phyloP scores from a whole-genome alignment of 2,113 vertebrate species.

The Triplophysa rosa region DNA sequence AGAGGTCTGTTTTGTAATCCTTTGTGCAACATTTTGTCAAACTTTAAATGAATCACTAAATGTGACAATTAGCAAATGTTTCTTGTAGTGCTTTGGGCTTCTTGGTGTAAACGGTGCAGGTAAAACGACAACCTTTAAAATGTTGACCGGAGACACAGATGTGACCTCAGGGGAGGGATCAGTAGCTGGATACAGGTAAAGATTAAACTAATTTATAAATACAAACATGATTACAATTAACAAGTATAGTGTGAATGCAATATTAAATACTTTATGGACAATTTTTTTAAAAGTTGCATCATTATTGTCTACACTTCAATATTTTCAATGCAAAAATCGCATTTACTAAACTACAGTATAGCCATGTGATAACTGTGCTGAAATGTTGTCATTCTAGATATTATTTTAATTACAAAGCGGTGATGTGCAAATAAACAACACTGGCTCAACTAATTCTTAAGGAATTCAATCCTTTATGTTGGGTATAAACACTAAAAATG shows the following conservation, averaged over 20 bases:
- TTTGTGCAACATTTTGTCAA: not conserved
- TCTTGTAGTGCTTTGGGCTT: conserved; percentile 89
- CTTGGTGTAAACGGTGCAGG: conserved; percentile 94
- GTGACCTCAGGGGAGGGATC: conserved; percentile 87
- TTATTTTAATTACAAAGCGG: too few species aligned
- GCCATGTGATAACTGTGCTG: too few species aligned
- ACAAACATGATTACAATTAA: not conserved
- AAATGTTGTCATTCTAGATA: too few species aligned
- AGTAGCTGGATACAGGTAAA: conserved; percentile 86
- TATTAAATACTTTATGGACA: too few species aligned
- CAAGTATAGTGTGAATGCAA: too few species aligned
- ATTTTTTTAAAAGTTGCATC: too few species aligned
- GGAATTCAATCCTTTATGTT: not conserved
- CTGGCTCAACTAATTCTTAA: too few species aligned
- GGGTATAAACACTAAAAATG: not conserved
- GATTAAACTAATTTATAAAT: conserved; percentile 53
- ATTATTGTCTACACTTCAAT: too few species aligned
- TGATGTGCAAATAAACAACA: conserved; percentile 52
- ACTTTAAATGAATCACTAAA: not conserved
- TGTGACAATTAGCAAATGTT: conserved; percentile 17
- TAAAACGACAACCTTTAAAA: conserved; percentile 96
- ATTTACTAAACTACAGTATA: too few species aligned
- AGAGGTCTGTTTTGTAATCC: conserved; percentile 76
- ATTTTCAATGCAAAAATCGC: not conserved
- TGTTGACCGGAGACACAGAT: conserved; percentile 91